phyloP scores from a whole-genome alignment of 2,888 invertebrate species.

The Nematopogon swammerdamellus region DNA sequence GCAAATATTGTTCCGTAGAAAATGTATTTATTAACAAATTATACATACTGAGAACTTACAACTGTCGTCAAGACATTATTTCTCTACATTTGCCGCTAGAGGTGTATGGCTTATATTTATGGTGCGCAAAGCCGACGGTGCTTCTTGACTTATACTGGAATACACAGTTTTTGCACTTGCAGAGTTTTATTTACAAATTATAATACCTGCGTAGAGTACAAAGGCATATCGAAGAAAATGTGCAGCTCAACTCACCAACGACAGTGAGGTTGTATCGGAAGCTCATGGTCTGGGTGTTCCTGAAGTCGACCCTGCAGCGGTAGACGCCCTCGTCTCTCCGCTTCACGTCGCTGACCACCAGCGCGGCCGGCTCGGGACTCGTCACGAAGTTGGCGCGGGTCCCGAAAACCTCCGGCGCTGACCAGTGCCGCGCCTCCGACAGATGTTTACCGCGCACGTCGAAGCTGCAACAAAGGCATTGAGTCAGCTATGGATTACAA shows the following conservation, averaged over 20 bases:
- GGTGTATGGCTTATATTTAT: no score
- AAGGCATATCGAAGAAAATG: not conserved
- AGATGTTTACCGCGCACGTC: slow-evolving; percentile 82
- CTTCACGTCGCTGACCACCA: slow-evolving; percentile 74
- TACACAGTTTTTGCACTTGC: no score
- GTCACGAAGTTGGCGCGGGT: slow-evolving; percentile 82
- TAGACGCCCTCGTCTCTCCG: slow-evolving; percentile 87
- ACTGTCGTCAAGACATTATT: no score
- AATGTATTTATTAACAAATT: no score
- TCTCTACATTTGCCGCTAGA: no score
- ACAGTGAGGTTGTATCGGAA: slow-evolving; percentile 88
- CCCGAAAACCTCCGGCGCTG: slow-evolving; percentile 81
- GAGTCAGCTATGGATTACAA: no score
- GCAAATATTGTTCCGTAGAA: no score
- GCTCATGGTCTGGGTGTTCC: slow-evolving; percentile 85
- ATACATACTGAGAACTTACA: no score
- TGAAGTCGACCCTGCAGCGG: slow-evolving; percentile 86
- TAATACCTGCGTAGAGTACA: no score
- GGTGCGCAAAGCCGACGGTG: no score
- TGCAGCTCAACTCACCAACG: slow-evolving; percentile 65
- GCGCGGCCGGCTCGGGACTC: slow-evolving; percentile 73
- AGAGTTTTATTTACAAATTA: no score
- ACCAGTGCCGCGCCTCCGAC: slow-evolving; percentile 79
- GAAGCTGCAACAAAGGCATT: slow-evolving; percentile 61
- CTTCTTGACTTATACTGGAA: no score